Base-by-base conservation (phyloP, 2,888 invertebrate species). In the Agapetus fuscipes region DNA sequence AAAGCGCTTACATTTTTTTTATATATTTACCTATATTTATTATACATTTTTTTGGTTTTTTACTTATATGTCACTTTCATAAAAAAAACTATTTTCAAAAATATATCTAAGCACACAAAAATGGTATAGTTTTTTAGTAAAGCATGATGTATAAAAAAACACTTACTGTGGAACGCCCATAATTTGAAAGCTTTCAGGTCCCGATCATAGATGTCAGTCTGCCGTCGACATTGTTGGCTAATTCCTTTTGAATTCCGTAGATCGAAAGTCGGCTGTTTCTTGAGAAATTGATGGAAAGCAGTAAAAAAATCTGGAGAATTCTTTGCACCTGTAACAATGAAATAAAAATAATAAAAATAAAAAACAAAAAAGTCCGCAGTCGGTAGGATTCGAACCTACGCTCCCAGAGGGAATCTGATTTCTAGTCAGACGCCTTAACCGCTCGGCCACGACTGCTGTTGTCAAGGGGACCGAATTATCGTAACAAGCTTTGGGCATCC, bases 331-430 rank as follows among this genome's bases (percentile, higher is more conserved):
- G 4, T 6, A 20, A 20, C 4, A 20, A 20, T 6, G 4, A 20
- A 4, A 20, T 20, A 6, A 20, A 6, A 30, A 34, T 32, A 38
- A 30, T 29, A 11, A 26, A 35, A 35, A 29, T 36, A 30, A 38
- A 45, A 34, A 44, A 31, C 33, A 35, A 64, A 61, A 54, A 44
- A 3, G 0, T 55, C 54, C 83, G 82, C 82, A 81, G 82, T 77
- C 80, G 80, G 82, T 80, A 83, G 82, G 82, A 83, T 80, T 83
- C 82, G 83, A 83, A 83, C 83, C 83, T 83, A 81, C 82, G 83
- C 83, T 82, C 82, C 82, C 81, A 83, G 80, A 83, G 82, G 82
- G 82, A 83, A 83, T 81, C 81, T 81, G 82, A 82, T 82, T 83
- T 83, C 82, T 78, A 83, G 82, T 83, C 82, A 82, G 80, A 81